Percentiles rank a stretch among this genome's conserved stretches.
These are phyloP conservation scores for Pollicipes pollicipes DNA, from an alignment of 1,140 invertebrate species.

Conservation along the genomic window DNA sequence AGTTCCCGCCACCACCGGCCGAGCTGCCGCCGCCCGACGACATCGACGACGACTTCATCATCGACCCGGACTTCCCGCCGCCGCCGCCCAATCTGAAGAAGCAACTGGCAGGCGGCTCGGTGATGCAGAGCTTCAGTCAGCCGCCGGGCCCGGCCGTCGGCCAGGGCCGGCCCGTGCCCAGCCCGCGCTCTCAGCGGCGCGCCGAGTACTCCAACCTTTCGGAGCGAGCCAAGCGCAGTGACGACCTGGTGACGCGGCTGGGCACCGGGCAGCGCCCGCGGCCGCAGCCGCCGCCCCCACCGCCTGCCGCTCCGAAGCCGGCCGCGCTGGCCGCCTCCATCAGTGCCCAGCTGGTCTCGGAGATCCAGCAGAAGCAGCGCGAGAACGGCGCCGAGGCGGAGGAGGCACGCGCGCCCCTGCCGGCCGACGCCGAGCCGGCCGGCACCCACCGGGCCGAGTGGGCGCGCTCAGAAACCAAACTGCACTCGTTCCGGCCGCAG, in stretches of 20 bases:
- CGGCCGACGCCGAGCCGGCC: neutral
- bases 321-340: conserved; percentile 5
- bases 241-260: conserved; percentile 2
- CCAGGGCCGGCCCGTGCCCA: conserved; percentile 9
- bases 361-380: neutral
- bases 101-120: conserved; percentile 12
- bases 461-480: neutral
- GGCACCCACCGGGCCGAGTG: neutral
- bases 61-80: conserved; percentile 20
- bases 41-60: conserved; percentile 12
- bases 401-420: no score
- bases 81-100: conserved; percentile 15
- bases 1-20: conserved; percentile 64
- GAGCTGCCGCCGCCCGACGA: conserved; percentile 48
- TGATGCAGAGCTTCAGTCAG: conserved; percentile 7
- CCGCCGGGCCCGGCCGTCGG: conserved; percentile 9
- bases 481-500: neutral
- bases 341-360: neutral
- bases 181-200: neutral
- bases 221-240: conserved; percentile 7
- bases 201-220: conserved; percentile 8
- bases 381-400: neutral
- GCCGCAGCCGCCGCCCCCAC: neutral
- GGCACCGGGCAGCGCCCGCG: neutral
- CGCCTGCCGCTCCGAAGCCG: neutral